These are phyloP conservation scores for Zapornia atra DNA, from an alignment of 2,113 vertebrate species.

Conservation along the genomic window DNA sequence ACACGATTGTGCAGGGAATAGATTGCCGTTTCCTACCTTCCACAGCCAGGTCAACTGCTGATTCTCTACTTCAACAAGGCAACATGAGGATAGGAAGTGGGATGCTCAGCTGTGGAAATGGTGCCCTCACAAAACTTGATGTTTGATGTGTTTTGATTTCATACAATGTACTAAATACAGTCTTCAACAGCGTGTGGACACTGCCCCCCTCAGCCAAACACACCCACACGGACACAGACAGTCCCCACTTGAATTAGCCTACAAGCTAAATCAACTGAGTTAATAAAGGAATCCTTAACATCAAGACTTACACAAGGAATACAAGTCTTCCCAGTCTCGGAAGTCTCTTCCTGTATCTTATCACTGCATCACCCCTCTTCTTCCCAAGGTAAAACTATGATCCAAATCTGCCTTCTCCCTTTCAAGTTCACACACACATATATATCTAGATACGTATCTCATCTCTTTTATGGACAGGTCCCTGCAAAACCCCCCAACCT, in stretches of 20 bases:
- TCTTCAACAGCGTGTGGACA: no score
- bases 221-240: neutral
- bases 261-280: neutral
- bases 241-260: neutral
- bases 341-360: neutral
- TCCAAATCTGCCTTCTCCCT: neutral
- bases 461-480: neutral
- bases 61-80: neutral
- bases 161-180: neutral
- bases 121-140: neutral
- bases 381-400: neutral
- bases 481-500: neutral
- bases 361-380: neutral
- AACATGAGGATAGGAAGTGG: neutral
- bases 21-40: neutral
- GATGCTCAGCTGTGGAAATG: neutral
- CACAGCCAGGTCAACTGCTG: neutral
- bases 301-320: neutral
- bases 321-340: neutral
- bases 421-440: neutral
- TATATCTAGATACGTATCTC: accelerated
- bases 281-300: neutral
- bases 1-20: neutral
- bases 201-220: neutral
- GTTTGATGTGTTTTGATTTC: neutral